Percentiles rank a stretch among this genome's conserved stretches.
These are phyloP conservation scores for Archilochus colubris DNA, from an alignment of 2,113 vertebrate species.

Conservation along the genomic window DNA sequence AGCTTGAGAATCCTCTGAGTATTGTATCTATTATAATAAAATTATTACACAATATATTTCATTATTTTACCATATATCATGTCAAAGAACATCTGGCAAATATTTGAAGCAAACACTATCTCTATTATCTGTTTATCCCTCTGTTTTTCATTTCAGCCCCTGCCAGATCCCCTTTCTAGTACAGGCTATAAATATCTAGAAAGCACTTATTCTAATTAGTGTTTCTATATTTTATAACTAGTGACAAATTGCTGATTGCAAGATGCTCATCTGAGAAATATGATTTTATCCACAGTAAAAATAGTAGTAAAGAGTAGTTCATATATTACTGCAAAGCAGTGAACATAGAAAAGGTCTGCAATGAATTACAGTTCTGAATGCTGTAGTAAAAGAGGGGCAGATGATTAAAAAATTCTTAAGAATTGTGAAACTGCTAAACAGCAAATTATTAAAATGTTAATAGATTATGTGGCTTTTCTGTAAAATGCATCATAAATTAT, in stretches of 20 bases:
- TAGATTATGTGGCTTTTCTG: not conserved
- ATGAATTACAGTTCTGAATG: not conserved
- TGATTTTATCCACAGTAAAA: not conserved
- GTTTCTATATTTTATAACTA: conserved; percentile 21
- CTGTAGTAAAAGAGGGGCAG: not conserved
- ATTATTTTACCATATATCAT: not conserved
- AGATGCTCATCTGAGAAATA: not conserved
- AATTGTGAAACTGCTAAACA: not conserved
- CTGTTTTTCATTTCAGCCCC: not conserved
- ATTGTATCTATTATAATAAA: not conserved
- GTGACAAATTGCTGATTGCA: not conserved
- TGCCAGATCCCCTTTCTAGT: conserved; percentile 32
- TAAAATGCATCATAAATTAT: not conserved
- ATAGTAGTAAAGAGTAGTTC: not conserved
- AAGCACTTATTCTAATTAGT: conserved; percentile 32
- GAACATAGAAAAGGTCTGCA: not conserved
- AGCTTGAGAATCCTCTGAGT: not conserved
- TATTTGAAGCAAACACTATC: not conserved
- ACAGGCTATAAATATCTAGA: conserved; percentile 53
- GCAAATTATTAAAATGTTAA: not conserved
- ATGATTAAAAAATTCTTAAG: not conserved
- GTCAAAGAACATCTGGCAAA: conserved; percentile 6
- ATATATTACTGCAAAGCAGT: not conserved
- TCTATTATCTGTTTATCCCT: not conserved
- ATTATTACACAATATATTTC: not conserved